Base-by-base conservation (phyloP, 2,888 invertebrate genomes). In the Agrenia bidenticulata region DNA sequence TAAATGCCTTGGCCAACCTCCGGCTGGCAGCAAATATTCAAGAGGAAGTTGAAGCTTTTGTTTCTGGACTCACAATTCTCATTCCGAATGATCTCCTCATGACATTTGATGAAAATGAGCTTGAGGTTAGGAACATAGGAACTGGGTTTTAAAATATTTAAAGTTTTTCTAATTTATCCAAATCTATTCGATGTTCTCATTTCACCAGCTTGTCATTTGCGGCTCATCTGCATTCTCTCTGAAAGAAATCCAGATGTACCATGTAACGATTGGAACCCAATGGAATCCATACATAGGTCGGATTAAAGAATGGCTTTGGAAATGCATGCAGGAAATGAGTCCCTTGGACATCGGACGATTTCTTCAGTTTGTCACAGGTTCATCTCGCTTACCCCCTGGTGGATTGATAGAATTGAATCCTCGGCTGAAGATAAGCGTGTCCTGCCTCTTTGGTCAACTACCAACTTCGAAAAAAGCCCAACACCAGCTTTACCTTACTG, bases 31-130 rank as follows among this genome's bases (percentile, higher is more conserved):
- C 86, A 74, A 87, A 88, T 73, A 88, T 91, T 73, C 87, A 89
- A 69, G 86, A 87, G 63, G 94, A 95, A 83, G 85, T 91, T 50
- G 92, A 90, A 78, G 87, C 89, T 73, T 95, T 96, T 82, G 84
- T 94, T 54, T 89, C 90, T 77, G 95, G 95, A 0, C 85, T 95
- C 58, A 89, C 92, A 80, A 88, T 92, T 79, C 86, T 96, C 49
- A 91, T 95, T 78, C 94, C 95, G 1, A 92, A 92, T 81, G 90
- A 93, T 82, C 84, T 95, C 77, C 84, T 95, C 66, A 91, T 92
- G 78, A 93, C 94, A 80, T 95, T 95, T 81, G 94, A 94, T 82
- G 95, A 95, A 82, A 92, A 93, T 81, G 94, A 96, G 82, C 84
- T 96, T 26, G 95, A 96, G 89, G 92, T 93, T 49, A 42, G 4